Evolutionary conservation across 2,797 vertebrate species (phyloP), one percentile per base, ranked within the genome.

Genomic region (Chloroceryle inda): DNA sequence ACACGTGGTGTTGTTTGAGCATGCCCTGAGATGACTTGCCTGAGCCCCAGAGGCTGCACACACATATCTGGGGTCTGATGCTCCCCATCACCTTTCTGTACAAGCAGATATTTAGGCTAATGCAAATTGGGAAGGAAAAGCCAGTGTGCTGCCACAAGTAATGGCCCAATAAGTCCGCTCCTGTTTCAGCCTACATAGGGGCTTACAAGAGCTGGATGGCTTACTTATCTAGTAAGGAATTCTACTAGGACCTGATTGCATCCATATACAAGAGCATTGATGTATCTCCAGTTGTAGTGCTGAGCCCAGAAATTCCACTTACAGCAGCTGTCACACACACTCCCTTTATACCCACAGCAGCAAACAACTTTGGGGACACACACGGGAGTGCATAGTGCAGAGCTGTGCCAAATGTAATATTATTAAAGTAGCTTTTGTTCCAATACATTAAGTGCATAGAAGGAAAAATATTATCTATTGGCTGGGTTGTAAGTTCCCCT

Each of bases 371-470:
- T 42, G 40, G 62, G 90, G 83, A 33, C 6, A 17, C 56, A 76
- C 45, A 11, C 1, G 2, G 58, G 55, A 84, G 38, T 24, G 13
- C 42, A 26, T 2, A 38, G 64, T 72, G 53, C 76, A 73, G 85
- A 75, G 31, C 77, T 85, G 47, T 73, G 83, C 71, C 85, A 85
- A 68, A 88, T 26, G 23, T 55, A 73, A 45, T 69, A 71, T 56
- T 76, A 52, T 92, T 90, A 86, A 81, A 92, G 88, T 38, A 88
- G 90, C 63, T 93, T 96, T 95, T 95, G 67, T 92, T 94, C 80
- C 89, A 76, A 77, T 69, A 82, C 63, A 31, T 15, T 29, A 63
- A 73, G 71, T 63, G 74, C n/a, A 45, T 19, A 67, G 94, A 92
- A 88, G 8, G 6, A 73, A 94, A 94, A 94, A 90, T 84, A 89